Percentiles rank a stretch among this genome's conserved stretches.
These are phyloP conservation scores for Cyphomyrmex costatus DNA, from an alignment of 1,140 invertebrate species.

Conservation along the genomic window DNA sequence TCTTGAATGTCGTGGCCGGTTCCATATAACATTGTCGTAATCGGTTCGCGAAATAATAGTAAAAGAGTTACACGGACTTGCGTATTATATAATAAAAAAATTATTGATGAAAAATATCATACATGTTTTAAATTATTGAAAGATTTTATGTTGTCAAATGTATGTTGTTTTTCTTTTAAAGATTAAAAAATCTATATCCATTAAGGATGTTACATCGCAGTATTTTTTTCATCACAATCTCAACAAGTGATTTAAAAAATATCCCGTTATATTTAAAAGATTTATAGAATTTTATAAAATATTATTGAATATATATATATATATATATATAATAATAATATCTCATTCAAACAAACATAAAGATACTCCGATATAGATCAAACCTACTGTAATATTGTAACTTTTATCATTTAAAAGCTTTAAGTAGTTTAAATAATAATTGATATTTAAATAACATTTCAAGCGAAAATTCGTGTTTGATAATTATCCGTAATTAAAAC, in stretches of 20 bases:
- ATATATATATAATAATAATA: no score
- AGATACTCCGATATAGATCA: neutral
- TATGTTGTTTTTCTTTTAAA: neutral
- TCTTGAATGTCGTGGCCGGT: conserved; percentile 19
- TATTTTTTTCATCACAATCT: neutral
- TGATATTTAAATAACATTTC: neutral
- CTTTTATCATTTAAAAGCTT: neutral
- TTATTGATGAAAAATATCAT: neutral
- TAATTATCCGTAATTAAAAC: no score
- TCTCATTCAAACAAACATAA: neutral
- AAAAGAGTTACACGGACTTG: neutral
- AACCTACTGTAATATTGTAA: neutral
- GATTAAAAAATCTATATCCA: neutral
- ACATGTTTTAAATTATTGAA: neutral
- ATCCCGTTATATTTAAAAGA: neutral
- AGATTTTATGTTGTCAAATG: neutral
- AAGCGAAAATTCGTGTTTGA: neutral
- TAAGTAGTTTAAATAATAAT: neutral
- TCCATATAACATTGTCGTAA: neutral
- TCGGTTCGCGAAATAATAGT: neutral
- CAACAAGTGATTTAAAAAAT: neutral
- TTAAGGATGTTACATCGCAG: neutral
- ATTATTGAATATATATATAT: neutral
- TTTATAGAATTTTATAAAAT: neutral
- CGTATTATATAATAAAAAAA: neutral